Conservation (phyloP, 1,140 invertebrate species). For the Bombus turneri region DNA sequence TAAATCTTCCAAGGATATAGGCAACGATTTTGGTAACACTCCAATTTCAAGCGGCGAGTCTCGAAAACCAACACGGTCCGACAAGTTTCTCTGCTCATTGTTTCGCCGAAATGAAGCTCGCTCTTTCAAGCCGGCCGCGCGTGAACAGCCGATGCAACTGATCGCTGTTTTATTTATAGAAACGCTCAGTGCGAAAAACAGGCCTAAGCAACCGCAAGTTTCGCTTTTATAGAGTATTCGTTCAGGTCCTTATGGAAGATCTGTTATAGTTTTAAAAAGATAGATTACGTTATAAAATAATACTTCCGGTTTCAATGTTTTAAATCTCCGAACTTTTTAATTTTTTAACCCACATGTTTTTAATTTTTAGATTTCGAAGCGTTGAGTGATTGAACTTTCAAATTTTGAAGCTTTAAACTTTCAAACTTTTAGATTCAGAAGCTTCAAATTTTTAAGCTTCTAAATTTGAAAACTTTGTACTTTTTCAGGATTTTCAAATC, state of each 20-base stretch:
- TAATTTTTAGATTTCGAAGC: neutral
- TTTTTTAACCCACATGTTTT: too few species aligned
- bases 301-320: neutral
- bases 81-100: slow-evolving; percentile 19
- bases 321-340: neutral
- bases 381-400: neutral
- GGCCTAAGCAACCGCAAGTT: neutral
- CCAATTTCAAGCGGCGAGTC: slow-evolving; percentile 13
- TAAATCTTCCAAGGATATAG: slow-evolving; percentile 31
- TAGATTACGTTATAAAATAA: too few species aligned
- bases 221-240: neutral
- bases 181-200: neutral
- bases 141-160: slow-evolving; percentile 18
- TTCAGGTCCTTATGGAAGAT: neutral
- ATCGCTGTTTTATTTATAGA: slow-evolving; percentile 29
- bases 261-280: too few species aligned
- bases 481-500: too few species aligned
- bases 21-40: slow-evolving; percentile 24
- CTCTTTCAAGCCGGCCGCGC: neutral
- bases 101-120: slow-evolving; percentile 1
- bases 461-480: too few species aligned
- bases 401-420: neutral
- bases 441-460: too few species aligned
- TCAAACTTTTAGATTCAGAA: too few species aligned
- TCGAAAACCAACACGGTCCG: slow-evolving; percentile 22